Evolutionary conservation across 2,113 vertebrate species (phyloP), one percentile per base, ranked within the genome.

Genomic region (Macaca mulatta): DNA sequence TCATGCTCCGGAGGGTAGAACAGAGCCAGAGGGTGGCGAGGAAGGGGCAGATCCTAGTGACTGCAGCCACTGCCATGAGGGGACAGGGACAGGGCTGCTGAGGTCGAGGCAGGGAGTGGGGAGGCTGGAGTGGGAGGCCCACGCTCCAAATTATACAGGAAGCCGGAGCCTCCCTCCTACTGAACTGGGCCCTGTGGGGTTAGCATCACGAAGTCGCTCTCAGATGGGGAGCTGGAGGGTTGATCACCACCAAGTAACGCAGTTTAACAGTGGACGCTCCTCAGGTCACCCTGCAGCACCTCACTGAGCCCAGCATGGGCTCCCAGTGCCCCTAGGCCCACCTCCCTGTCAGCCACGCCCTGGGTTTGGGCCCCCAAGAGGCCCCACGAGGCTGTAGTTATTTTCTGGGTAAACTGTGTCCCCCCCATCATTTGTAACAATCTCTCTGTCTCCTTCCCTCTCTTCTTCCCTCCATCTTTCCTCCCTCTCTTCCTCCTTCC

Each of bases 101-200:
- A n/a, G 10, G 6, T 79, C 43, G 52, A 40, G 32, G 14, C 3
- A 22, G n/a, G 40, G 30, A 8, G n/a, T 22, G 23, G 40, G 17
- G 59, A 67, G 9, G 35, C 13, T 12, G 43, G 14, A 64, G 17
- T 48, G 8, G 23, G 32, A 20, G 23, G 64, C 74, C 43, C 4
- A 0, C n/a, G 22, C 20, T 92, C 7, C 10, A 40, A 64, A 67
- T 43, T 7, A 2, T 27, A 13, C 14, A 30, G 59, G 61, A 52
- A 79, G 55, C 27, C 0, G 6, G 59, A 52, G 17, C 10, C 3
- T 4, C 27, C 38, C 48, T 30, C 9, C 17, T 18, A 2, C 32
- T 32, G 75, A 52, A 27, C 48, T 1, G 8, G 75, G 75, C 8
- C 45, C 59, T 11, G 18, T 9, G 5, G 3, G 17, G 7, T 10